Evolutionary conservation across 2,113 vertebrate genomes (phyloP).

Genomic region (Falcunculus frontatus): DNA sequence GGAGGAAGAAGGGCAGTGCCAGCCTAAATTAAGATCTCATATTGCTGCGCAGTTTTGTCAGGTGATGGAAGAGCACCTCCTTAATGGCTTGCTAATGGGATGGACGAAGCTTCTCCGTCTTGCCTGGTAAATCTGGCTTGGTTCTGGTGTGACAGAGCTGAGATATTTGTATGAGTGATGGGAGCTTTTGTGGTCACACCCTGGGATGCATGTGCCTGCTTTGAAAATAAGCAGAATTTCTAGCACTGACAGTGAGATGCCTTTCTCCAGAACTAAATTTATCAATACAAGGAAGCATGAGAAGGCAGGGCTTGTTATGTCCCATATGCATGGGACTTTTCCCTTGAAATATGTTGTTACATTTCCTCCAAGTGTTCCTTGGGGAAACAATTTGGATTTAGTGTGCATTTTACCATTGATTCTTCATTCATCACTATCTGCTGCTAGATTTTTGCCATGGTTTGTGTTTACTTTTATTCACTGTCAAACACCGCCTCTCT

Average conservation of each 20-base stretch:
- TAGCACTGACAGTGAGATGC: background rate
- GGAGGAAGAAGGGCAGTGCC: background rate
- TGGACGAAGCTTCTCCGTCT: background rate
- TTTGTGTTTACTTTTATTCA: slow-evolving; percentile 8
- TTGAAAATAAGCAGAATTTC: background rate
- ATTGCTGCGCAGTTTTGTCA: background rate
- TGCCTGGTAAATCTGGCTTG: background rate
- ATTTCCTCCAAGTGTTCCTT: slow-evolving; percentile 28
- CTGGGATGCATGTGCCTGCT: background rate
- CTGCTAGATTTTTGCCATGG: background rate
- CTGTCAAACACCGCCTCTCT: background rate
- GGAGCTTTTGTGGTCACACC: background rate
- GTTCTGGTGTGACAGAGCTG: background rate
- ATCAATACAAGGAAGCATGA: background rate
- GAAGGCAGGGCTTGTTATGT: background rate
- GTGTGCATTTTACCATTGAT: background rate
- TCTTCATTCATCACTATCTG: background rate
- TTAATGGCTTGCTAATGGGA: background rate
- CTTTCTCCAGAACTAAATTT: background rate
- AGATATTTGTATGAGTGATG: background rate
- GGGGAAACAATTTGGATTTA: background rate
- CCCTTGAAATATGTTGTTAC: background rate
- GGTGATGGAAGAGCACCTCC: background rate
- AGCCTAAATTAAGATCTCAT: background rate
- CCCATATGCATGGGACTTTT: background rate